A percentile compares a stretch with the other conserved stretches of the same genome.
phyloP scores from a whole-genome alignment of 2,113 vertebrate genomes.

The Clinocottus analis region DNA sequence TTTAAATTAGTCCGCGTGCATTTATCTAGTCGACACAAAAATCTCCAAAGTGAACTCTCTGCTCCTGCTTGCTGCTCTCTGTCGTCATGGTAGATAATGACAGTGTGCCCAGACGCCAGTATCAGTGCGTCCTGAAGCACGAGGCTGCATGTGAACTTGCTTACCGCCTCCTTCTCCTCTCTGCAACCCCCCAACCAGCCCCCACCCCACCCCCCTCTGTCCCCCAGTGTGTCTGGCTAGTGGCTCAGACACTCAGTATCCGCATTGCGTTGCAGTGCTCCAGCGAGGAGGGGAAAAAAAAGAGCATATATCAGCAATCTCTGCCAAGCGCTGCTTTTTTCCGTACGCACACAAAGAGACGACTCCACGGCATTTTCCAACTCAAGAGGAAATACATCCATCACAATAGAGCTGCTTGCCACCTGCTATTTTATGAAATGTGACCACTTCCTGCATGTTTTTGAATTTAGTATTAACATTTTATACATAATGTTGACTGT shows the following conservation, averaged over 20 bases:
- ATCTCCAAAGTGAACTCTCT: not conserved
- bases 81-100: conserved; percentile 55
- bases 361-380: conserved; percentile 57
- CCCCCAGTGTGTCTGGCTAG: conserved; percentile 81
- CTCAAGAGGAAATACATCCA: conserved; percentile 44
- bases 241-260: conserved; percentile 84
- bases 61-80: conserved; percentile 4
- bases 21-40: not conserved
- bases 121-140: conserved; percentile 62
- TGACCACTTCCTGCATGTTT: not conserved
- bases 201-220: conserved; percentile 34
- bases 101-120: conserved; percentile 53
- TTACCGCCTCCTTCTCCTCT: conserved; percentile 59
- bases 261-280: conserved; percentile 85
- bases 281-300: conserved; percentile 72
- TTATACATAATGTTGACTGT: not conserved
- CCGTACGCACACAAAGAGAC: conserved; percentile 74
- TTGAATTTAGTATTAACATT: conserved; percentile 17
- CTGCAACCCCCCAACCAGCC: not conserved
- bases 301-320: conserved; percentile 85
- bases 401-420: conserved; percentile 32
- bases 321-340: conserved; percentile 76
- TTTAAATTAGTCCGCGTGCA: not conserved
- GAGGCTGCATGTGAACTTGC: conserved; percentile 72
- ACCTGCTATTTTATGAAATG: conserved; percentile 22